Conservation (phyloP, 2,888 invertebrate species). For the Pristionchus arcanus region DNA sequence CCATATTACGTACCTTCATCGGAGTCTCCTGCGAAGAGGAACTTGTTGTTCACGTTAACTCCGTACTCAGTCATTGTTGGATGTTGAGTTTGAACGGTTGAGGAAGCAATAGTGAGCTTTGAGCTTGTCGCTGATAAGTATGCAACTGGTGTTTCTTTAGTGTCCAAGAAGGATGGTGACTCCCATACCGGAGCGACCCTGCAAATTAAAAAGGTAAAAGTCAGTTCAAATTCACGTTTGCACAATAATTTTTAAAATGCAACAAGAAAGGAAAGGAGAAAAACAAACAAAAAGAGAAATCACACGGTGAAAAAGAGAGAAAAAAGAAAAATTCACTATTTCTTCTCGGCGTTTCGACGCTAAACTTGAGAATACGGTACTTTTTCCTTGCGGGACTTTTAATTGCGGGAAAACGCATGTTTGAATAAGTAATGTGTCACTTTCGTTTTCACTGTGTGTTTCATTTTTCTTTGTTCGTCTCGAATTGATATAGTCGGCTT, state of each 20-base stretch:
- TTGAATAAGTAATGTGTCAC: background rate
- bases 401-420: background rate
- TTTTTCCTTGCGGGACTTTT: background rate
- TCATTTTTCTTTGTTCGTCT: background rate
- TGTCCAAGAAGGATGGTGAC: constrained; percentile 51
- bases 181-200: constrained; percentile 54
- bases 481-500: background rate
- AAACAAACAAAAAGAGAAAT: background rate
- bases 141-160: constrained; percentile 46
- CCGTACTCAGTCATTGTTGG: constrained; percentile 72
- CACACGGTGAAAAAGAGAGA: background rate
- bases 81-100: background rate
- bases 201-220: background rate
- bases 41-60: constrained; percentile 73
- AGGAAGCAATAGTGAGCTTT: constrained; percentile 26
- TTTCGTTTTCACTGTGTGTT: constrained; percentile 7
- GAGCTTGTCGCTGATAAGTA: constrained; percentile 30
- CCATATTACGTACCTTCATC: constrained; percentile 69
- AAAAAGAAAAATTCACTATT: background rate
- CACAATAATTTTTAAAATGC: background rate
- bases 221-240: background rate
- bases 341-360: background rate
- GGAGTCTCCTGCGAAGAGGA: constrained; percentile 70
- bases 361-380: background rate
- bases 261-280: constrained; percentile 14